Evolutionary conservation across 2,797 vertebrate species (phyloP).

Genomic region (Pristis pectinata): DNA sequence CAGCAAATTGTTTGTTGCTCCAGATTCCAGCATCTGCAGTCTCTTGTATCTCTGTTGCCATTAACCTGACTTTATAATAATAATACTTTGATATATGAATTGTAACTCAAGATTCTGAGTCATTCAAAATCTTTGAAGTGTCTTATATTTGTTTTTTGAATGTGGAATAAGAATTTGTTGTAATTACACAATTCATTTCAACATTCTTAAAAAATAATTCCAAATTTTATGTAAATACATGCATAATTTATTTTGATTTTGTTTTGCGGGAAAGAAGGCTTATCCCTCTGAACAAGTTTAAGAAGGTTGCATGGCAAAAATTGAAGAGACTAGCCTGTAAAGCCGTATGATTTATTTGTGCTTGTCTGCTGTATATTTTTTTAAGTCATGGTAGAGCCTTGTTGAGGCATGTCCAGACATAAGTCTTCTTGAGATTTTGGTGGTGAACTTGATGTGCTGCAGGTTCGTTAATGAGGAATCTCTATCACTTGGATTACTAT

Average conservation of each 20-base stretch:
- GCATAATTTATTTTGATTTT: background rate
- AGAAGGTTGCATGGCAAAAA: background rate
- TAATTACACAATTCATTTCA: background rate
- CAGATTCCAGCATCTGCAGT: too few relatives aligned
- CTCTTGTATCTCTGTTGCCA: background rate
- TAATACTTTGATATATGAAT: background rate
- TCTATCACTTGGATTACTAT: conserved; percentile 2
- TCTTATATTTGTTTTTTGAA: background rate
- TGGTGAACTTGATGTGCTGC: background rate
- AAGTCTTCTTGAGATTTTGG: background rate
- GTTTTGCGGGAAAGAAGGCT: background rate
- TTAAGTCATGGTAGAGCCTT: background rate
- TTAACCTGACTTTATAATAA: background rate
- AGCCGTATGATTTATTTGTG: background rate
- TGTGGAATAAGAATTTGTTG: too few relatives aligned
- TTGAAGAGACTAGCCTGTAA: background rate
- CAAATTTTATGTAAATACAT: background rate
- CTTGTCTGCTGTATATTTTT: background rate
- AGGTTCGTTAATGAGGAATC: conserved; percentile 6
- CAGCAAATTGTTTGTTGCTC: too few relatives aligned
- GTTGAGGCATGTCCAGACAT: background rate
- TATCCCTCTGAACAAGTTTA: background rate
- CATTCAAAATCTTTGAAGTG: background rate
- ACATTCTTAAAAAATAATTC: background rate
- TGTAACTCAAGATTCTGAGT: background rate